Conservation (phyloP, 2,888 invertebrate genomes). For the Rugalucina vietnamica region DNA sequence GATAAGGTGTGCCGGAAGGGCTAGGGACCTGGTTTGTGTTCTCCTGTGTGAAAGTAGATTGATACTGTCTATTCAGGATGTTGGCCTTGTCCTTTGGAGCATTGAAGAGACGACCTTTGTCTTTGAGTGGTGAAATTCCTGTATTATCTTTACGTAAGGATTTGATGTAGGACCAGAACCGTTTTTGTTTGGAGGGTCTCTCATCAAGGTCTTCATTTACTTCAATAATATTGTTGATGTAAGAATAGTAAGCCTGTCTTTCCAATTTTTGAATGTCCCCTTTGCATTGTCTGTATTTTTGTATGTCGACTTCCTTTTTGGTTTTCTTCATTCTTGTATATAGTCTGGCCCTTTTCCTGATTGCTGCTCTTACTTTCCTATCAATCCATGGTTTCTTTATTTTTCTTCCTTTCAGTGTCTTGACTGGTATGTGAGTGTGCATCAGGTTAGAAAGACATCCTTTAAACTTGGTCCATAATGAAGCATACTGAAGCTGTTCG, state of each 20-base stretch:
- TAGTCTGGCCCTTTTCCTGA: constrained; percentile 10
- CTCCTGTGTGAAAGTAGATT: background rate
- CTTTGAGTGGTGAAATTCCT: constrained; percentile 33
- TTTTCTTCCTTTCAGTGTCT: background rate
- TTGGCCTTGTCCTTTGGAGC: constrained; percentile 22
- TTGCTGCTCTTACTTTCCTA: background rate
- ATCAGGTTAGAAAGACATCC: background rate
- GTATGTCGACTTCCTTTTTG: background rate
- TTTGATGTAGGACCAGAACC: constrained; percentile 17
- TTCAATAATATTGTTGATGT: constrained; percentile 23
- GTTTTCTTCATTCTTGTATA: constrained; percentile 7
- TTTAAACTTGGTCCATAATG: constrained; percentile 2
- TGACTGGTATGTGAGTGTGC: background rate
- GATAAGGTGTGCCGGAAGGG: background rate
- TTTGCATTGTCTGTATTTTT: constrained; percentile 1
- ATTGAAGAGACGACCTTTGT: constrained; percentile 31
- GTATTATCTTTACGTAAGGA: constrained; percentile 13
- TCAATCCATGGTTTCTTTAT: constrained; percentile 13
- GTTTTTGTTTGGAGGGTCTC: constrained; percentile 17
- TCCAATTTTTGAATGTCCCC: constrained; percentile 10
- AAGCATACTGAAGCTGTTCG: background rate
- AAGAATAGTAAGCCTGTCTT: constrained; percentile 3
- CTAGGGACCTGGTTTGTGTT: background rate
- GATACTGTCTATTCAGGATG: background rate
- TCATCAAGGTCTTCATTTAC: background rate